A percentile compares a stretch with the other conserved stretches of the same genome.
phyloP scores from a whole-genome alignment of 1,140 invertebrate genomes.

The Drosophila mojavensis region DNA sequence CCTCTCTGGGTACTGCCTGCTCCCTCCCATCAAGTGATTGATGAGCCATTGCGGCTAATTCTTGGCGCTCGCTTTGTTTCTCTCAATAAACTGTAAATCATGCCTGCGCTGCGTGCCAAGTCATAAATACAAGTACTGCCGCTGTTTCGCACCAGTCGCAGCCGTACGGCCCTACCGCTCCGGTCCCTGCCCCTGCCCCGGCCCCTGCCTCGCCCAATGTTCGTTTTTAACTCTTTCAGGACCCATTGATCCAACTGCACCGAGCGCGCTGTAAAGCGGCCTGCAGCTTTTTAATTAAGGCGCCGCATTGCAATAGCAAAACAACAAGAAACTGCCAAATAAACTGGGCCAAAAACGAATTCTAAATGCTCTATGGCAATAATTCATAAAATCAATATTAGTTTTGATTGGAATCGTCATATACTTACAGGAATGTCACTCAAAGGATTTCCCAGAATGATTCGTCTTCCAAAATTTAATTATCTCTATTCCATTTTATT shows the following conservation, averaged over 20 bases:
- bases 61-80: constrained; percentile 76
- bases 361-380: constrained; percentile 34
- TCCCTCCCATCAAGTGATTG: constrained; percentile 56
- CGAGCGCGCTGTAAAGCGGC: constrained; percentile 45
- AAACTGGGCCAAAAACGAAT: constrained; percentile 12
- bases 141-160: constrained; percentile 13
- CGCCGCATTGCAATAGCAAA: constrained; percentile 38
- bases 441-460: too few species aligned
- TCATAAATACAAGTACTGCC: constrained; percentile 68
- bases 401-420: too few species aligned
- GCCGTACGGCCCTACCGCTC: neutral
- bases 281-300: constrained; percentile 79
- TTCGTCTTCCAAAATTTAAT: too few species aligned
- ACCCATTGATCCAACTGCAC: constrained; percentile 26
- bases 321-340: constrained; percentile 12
- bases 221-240: neutral
- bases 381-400: too few species aligned
- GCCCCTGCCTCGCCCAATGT: neutral
- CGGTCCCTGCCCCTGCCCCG: neutral
- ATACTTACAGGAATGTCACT: too few species aligned
- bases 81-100: constrained; percentile 80
- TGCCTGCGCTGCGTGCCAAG: constrained; percentile 75
- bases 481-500: too few species aligned
- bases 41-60: constrained; percentile 78
- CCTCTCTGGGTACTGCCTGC: neutral